Conservation (phyloP, 2,888 invertebrate species). For the Nesidiocoris tenuis region DNA sequence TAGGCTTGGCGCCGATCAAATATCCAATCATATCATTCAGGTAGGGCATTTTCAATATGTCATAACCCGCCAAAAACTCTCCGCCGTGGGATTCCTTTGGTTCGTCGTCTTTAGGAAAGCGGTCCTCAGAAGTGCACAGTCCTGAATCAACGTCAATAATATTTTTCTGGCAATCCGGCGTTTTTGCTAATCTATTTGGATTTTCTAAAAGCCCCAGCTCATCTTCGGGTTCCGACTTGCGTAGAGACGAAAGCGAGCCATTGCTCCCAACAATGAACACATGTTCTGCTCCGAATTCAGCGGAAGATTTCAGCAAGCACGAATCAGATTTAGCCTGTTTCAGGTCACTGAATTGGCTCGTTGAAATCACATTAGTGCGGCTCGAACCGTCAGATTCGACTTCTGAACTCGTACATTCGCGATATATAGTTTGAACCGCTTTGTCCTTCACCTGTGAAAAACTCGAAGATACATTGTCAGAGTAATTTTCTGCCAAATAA, state of each 20-base stretch:
- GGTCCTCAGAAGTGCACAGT: not conserved
- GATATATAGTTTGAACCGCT: not conserved
- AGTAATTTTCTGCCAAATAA: not conserved
- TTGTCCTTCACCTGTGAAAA: not conserved
- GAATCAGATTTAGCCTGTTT: not conserved
- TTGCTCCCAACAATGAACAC: not conserved
- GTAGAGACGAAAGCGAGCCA: not conserved
- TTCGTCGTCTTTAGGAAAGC: not conserved
- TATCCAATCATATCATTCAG: not conserved
- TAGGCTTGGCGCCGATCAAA: not conserved
- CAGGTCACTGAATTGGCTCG: not conserved
- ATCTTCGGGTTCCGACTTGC: not conserved
- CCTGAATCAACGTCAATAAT: not conserved
- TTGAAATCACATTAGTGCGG: not conserved
- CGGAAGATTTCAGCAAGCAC: not conserved
- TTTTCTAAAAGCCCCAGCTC: no score
- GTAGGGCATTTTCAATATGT: not conserved
- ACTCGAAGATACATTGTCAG: no score
- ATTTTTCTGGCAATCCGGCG: not conserved
- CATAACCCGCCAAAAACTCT: not conserved
- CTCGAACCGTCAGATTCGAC: not conserved
- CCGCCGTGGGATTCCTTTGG: not conserved
- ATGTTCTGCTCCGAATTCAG: slow-evolving; percentile 2
- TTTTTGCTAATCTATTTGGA: not conserved
- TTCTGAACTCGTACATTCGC: not conserved